Percentiles rank a stretch among this genome's conserved stretches.
These are phyloP conservation scores for Melanotaenia duboulayi DNA, from an alignment of 2,113 vertebrate genomes.

Conservation along the genomic window DNA sequence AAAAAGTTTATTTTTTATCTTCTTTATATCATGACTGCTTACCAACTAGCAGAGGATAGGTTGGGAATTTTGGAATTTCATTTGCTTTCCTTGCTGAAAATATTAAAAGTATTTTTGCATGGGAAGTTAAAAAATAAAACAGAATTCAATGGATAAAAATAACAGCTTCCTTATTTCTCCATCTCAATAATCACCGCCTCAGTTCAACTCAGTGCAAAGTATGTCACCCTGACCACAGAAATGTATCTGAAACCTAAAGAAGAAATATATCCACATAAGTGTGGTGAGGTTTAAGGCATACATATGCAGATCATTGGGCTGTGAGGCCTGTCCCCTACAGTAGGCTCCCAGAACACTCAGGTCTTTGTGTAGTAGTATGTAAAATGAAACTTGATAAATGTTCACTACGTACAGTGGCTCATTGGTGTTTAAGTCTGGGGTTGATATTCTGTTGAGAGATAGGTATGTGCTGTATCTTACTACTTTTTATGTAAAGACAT, in stretches of 20 bases:
- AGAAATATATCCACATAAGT: slow-evolving; percentile 52
- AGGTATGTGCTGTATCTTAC: slow-evolving; percentile 45
- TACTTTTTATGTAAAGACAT: slow-evolving; percentile 20
- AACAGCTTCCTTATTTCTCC: slow-evolving; percentile 44
- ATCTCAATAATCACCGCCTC: slow-evolving; percentile 11
- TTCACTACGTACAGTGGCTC: slow-evolving; percentile 56
- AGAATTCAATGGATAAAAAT: neutral
- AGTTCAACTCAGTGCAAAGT: slow-evolving; percentile 41
- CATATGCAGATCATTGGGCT: slow-evolving; percentile 66
- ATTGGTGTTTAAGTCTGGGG: slow-evolving; percentile 48
- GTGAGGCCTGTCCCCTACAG: slow-evolving; percentile 61
- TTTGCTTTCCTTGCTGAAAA: slow-evolving; percentile 22
- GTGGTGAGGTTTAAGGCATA: slow-evolving; percentile 47
- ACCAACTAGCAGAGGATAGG: neutral
- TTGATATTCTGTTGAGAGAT: slow-evolving; percentile 60
- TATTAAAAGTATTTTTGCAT: neutral
- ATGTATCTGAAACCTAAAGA: slow-evolving; percentile 45
- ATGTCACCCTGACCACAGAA: slow-evolving; percentile 44
- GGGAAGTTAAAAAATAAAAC: slow-evolving; percentile 1
- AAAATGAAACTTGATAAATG: slow-evolving; percentile 74
- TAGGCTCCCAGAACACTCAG: slow-evolving; percentile 60
- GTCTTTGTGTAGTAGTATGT: slow-evolving; percentile 67
- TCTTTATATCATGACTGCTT: neutral
- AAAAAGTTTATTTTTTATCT: slow-evolving; percentile 5
- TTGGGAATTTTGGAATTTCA: slow-evolving; percentile 5